Base-by-base conservation (phyloP, 2,888 invertebrate genomes). In the Leptinotarsa tumamoca region DNA sequence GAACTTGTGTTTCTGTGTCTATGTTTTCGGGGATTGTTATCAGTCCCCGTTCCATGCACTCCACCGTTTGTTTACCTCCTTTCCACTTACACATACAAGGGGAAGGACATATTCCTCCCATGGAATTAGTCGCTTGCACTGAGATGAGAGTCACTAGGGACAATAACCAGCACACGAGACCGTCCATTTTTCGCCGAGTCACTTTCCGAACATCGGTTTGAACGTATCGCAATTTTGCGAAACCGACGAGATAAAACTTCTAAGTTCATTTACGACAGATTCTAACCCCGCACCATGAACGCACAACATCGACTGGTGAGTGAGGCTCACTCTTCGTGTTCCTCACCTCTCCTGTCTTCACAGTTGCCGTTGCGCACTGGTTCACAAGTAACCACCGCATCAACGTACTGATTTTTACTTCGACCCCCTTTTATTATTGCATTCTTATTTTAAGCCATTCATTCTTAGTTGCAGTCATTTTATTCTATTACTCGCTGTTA, bases 21-120 rank as follows among this genome's bases (percentile, higher is more conserved):
- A 96, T 94, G 85, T 93, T 93, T 84, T 95, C 94, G 67, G 97
- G 97, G 81, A 97, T 94, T 73, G 94, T 93, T 85, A 95, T 95
- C 81, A 97, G 91, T 76, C 93, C 93, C 76, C 94, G 93, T 88
- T 95, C 94, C 86, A 94, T 93, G 89, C 97, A 97, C 89, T 96
- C 96, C 78, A 96, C 97, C 70, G 96, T 96, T 88, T 96, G 95
- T 89, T 97, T 97, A 82, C 97, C 97, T 84, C 95, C 94, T 89
- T 96, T 96, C 97, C 97, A 97, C 89, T 96, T 97, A 90, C 97
- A 97, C 84, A 92, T 92, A 89, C 97, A 97, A 83, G 93, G 93
- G 63, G 91, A 91, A 76, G 95, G 95, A 84, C 95, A 95, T 81
- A 91, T 91, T 81, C 91, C 92, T 79, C 91, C 90, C 81, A 90